A percentile compares a stretch with the other conserved stretches of the same genome.
phyloP scores from a whole-genome alignment of 2,888 invertebrate species.

The Dasysyrphus albostriatus region DNA sequence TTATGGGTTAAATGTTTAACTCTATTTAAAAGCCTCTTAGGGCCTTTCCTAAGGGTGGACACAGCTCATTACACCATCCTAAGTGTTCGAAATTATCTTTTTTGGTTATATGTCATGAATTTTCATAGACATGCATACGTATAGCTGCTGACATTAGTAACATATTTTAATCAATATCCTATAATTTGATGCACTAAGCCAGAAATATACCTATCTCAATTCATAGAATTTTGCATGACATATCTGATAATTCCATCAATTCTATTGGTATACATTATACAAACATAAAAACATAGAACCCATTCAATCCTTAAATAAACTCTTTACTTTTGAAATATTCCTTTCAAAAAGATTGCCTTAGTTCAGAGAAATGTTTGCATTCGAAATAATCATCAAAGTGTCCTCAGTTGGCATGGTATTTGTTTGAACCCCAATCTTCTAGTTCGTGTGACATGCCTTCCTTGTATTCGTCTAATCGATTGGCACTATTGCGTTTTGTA shows the following conservation, averaged over 20 bases:
- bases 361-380: not conserved
- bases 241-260: not conserved
- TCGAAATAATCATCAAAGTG: constrained; percentile 6
- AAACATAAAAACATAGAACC: no score
- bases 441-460: constrained; percentile 4
- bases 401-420: not conserved
- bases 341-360: not conserved
- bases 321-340: not conserved
- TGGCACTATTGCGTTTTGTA: constrained; percentile 6
- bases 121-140: no score
- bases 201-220: not conserved
- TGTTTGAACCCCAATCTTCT: constrained; percentile 17
- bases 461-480: not conserved
- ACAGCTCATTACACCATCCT: no score
- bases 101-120: no score
- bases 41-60: no score
- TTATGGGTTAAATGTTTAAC: no score
- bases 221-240: not conserved
- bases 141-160: no score
- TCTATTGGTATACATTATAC: not conserved
- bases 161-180: no score
- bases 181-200: not conserved
- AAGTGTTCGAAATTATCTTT: no score
- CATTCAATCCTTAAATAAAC: not conserved
- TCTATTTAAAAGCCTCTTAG: no score